Percentiles rank a stretch among this genome's conserved stretches.
These are phyloP conservation scores for Acomys russatus DNA, from an alignment of 2,797 vertebrate genomes.

Conservation along the genomic window DNA sequence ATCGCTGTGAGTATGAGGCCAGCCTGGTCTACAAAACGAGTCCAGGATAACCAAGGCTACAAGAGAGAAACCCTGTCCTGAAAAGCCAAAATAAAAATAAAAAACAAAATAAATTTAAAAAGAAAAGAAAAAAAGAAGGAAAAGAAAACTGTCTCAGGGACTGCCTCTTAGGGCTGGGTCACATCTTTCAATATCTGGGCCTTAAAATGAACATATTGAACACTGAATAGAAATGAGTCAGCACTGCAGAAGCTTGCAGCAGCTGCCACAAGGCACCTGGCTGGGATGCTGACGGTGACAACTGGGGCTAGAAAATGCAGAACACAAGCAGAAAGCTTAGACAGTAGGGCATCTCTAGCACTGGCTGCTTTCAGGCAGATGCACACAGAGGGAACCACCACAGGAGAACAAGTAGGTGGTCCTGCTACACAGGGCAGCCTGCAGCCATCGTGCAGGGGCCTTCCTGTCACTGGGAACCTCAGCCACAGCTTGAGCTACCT, in stretches of 20 bases:
- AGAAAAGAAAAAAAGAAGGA: no score
- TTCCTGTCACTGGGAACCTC: neutral
- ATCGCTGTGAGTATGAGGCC: no score
- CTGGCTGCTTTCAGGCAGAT: neutral
- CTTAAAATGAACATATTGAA: conserved; percentile 49
- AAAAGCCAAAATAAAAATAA: no score
- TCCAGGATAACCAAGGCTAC: no score
- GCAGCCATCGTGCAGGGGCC: accelerated
- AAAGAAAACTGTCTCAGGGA: conserved; percentile 45
- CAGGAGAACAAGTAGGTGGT: neutral
- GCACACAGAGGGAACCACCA: neutral
- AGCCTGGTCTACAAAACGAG: no score
- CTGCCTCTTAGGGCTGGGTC: neutral
- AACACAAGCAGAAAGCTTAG: neutral
- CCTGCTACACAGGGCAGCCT: neutral
- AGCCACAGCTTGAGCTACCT: neutral
- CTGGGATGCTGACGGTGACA: neutral
- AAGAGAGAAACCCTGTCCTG: no score
- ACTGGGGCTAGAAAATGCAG: neutral
- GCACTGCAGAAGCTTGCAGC: neutral
- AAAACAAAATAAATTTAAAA: no score
- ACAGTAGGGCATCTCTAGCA: accelerated
- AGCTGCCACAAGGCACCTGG: neutral
- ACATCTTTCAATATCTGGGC: neutral
- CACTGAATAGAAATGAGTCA: neutral